Conservation (phyloP, 2,113 vertebrate species). For the Gadus chalcogrammus region DNA sequence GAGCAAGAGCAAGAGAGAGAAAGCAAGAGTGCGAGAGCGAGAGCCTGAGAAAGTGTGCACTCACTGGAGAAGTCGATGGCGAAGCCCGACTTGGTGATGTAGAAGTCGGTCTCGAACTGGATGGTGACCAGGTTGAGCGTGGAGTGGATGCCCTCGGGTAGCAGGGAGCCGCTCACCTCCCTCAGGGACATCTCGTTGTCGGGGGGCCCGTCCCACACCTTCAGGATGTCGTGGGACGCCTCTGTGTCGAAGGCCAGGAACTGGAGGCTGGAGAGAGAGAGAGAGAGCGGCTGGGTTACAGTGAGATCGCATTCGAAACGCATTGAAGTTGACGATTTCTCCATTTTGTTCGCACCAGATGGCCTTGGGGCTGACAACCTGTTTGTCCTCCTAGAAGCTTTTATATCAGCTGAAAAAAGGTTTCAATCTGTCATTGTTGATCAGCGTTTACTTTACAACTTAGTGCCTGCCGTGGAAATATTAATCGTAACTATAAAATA, state of each 20-base stretch:
- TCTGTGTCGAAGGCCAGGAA: slow-evolving; percentile 98
- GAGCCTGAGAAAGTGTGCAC: slow-evolving; percentile 41
- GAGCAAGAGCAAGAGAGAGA: too few species aligned
- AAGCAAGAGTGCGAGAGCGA: too few species aligned
- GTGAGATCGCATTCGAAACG: background rate
- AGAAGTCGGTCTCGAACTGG: slow-evolving; percentile 98
- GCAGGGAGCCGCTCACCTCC: slow-evolving; percentile 94
- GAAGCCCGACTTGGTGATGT: slow-evolving; percentile 98
- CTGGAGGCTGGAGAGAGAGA: slow-evolving; percentile 78
- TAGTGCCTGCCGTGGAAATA: too few species aligned
- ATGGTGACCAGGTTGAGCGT: slow-evolving; percentile 94
- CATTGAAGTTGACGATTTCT: too few species aligned
- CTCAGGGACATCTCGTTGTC: slow-evolving; percentile 95
- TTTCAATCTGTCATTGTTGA: too few species aligned
- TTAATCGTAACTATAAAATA: too few species aligned
- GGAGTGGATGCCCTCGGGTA: slow-evolving; percentile 95
- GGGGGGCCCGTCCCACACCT: slow-evolving; percentile 94
- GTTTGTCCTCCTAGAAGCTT: too few species aligned
- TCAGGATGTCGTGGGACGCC: slow-evolving; percentile 94
- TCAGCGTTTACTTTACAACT: too few species aligned
- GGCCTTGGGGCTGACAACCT: too few species aligned
- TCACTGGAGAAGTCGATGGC: slow-evolving; percentile 99
- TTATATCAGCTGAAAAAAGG: too few species aligned
- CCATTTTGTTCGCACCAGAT: too few species aligned
- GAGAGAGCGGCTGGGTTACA: background rate